These are phyloP conservation scores for Hirudinaria manillensis DNA, from an alignment of 2,888 invertebrate genomes.

Conservation along the genomic window DNA sequence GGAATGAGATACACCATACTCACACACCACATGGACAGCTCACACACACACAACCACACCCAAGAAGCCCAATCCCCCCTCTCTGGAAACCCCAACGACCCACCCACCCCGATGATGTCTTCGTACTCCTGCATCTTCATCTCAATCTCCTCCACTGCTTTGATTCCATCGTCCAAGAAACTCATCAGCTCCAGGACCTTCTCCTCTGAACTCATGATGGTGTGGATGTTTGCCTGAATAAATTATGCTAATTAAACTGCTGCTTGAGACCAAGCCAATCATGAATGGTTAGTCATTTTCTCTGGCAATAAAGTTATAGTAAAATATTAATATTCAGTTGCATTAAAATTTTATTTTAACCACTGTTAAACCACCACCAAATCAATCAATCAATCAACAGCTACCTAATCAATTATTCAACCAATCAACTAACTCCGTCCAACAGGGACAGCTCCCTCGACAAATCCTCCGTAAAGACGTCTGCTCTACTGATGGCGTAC, in stretches of 20 bases:
- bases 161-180: slow-evolving; percentile 70
- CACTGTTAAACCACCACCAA: no score
- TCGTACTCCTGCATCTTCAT: slow-evolving; percentile 71
- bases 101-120: slow-evolving; percentile 46
- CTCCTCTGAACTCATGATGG: slow-evolving; percentile 80
- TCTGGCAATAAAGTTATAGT: no score
- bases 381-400: background rate
- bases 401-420: background rate
- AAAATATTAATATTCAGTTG: no score
- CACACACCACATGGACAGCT: no score
- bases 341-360: no score
- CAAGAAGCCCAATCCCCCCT: no score
- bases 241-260: background rate
- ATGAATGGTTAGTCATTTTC: no score
- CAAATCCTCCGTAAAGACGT: slow-evolving; percentile 66
- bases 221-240: slow-evolving; percentile 75
- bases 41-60: no score
- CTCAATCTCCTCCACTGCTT: slow-evolving; percentile 48
- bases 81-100: no score
- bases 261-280: no score
- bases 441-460: slow-evolving; percentile 76
- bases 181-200: slow-evolving; percentile 66
- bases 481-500: slow-evolving; percentile 80
- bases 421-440: slow-evolving; percentile 64
- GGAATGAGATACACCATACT: no score